Base-by-base conservation (phyloP, 2,797 vertebrate species). In the Holocentrus rufus region DNA sequence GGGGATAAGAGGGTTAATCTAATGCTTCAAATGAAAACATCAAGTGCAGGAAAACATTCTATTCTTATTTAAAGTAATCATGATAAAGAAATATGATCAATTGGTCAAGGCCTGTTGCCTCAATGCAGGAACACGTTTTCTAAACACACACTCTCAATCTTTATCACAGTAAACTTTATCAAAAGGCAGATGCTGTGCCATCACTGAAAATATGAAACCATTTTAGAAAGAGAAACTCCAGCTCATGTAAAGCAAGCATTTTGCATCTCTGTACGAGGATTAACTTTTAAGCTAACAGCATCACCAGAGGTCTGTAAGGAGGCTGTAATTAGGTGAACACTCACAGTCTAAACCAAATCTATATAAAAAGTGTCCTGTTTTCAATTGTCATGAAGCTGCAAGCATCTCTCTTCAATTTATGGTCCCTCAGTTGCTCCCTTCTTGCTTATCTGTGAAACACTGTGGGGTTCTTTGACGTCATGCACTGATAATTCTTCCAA, bases 71-170 rank as follows among this genome's bases (percentile, higher is more conserved):
- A n/a, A n/a, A n/a, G n/a, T n/a, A n/a, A n/a, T n/a, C n/a, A n/a
- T n/a, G n/a, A n/a, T n/a, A n/a, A n/a, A n/a, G n/a, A n/a, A n/a
- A n/a, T n/a, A n/a, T n/a, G 64, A 59, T 50, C 44, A 15, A 3
- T 47, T 4, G 44, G 44, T 11, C 70, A 65, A 17, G 42, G 59
- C 42, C 50, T 23, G 9, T n/a, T 65, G 50, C 64, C 52, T 72
- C 74, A 80, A 65, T 52, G 61, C 31, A 22, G 46, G 52, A 34
- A 15, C 53, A 23, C 25, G n/a, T n/a, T n/a, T n/a, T n/a, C n/a
- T 7, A 49, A 61, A 34, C n/a, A 22, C 36, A 58, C 50, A 50
- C 10, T 64, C 64, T 66, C 71, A 84, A 75, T 69, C 54, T 81
- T 78, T 80, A 69, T 13, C 30, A 5, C 39, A 20, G 27, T 17